Evolutionary conservation across 1,140 invertebrate genomes (phyloP), one percentile per base, ranked within the genome.

Genomic region (Whitmania pigra): DNA sequence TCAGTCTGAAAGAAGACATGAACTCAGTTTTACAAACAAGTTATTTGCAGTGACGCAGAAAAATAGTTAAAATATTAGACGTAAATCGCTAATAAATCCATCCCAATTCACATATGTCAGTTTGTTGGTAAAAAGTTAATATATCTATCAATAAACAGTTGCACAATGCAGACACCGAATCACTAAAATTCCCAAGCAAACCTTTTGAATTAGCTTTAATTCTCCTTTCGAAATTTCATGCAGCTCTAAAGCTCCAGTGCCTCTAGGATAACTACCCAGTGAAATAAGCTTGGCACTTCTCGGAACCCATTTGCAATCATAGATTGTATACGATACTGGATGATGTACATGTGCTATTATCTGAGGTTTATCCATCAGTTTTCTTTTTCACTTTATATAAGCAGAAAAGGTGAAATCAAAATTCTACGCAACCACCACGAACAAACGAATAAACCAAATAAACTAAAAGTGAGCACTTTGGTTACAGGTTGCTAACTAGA

Each of bases 301-400:
- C 0, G 93, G 93, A 77, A 97, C 89, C 94, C 93, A 96, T 84
- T 91, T 92, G n/a, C 88, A 86, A 78, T 95, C 93, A 81, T 92
- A 94, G 22, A 94, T 78, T 9, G 91, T 91, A 82, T 90, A 94
- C 79, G 90, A 88, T 1, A 94, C 78, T 43, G 87, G 84, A 80
- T 92, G 89, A 78, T 95, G 89, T 22, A 89, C 85, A 79, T 95
- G 91, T 72, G 88, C 87, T 75, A 96, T 91, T 75, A 96, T 89
- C 83, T 93, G 91, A 0, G 93, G 91, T 75, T 93, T 94, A 72
- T 89, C 87, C 79, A 90, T 86, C 75, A 71, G 25, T 15, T 49
- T 49, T 49, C n/a, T 49, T 49, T 49, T 49, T 15, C 43, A n/a
- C n/a, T 57, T 27, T 57, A 7, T 27, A 2, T 6, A 36, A 6